Evolutionary conservation across 2,888 invertebrate genomes (phyloP).

Genomic region (Catonia carolina): DNA sequence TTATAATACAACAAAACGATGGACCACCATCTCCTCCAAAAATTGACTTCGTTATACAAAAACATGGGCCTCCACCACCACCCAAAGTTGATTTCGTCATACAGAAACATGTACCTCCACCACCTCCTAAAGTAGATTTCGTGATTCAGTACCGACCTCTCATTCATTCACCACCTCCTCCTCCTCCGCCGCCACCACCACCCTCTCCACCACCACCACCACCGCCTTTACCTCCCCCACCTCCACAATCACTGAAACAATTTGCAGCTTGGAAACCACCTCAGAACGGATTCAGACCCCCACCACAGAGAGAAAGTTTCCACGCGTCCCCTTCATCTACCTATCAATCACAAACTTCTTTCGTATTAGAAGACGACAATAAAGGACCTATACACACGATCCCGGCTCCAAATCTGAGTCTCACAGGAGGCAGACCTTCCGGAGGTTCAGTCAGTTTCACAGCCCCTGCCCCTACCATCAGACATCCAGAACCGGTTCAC

Average conservation of each 20-base stretch:
- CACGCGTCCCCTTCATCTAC: slow-evolving; percentile 24
- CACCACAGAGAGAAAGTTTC: slow-evolving; percentile 33
- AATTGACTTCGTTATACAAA: slow-evolving; percentile 34
- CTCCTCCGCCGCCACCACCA: slow-evolving; percentile 38
- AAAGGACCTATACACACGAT: slow-evolving; percentile 78
- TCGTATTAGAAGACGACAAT: slow-evolving; percentile 35
- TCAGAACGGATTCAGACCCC: slow-evolving; percentile 26
- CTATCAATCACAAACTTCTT: slow-evolving; percentile 21
- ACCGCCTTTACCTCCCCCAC: slow-evolving; percentile 34
- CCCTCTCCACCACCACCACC: slow-evolving; percentile 37
- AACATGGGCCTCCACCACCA: slow-evolving; percentile 2
- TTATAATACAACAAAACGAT: too few relatives aligned
- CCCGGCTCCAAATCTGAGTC: slow-evolving; percentile 73
- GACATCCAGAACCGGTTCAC: not conserved
- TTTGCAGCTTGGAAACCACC: slow-evolving; percentile 20
- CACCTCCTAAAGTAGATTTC: slow-evolving; percentile 38
- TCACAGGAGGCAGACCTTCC: slow-evolving; percentile 34
- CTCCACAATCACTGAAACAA: slow-evolving; percentile 11
- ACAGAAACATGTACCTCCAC: slow-evolving; percentile 25
- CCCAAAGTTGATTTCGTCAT: too few relatives aligned
- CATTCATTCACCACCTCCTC: slow-evolving; percentile 39
- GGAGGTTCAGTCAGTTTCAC: too few relatives aligned
- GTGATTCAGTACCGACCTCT: too few relatives aligned
- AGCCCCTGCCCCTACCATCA: not conserved
- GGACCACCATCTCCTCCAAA: slow-evolving; percentile 37